Evolutionary conservation across 1,140 invertebrate genomes (phyloP), one percentile per base, ranked within the genome.

Genomic region (Meteorus sp.): DNA sequence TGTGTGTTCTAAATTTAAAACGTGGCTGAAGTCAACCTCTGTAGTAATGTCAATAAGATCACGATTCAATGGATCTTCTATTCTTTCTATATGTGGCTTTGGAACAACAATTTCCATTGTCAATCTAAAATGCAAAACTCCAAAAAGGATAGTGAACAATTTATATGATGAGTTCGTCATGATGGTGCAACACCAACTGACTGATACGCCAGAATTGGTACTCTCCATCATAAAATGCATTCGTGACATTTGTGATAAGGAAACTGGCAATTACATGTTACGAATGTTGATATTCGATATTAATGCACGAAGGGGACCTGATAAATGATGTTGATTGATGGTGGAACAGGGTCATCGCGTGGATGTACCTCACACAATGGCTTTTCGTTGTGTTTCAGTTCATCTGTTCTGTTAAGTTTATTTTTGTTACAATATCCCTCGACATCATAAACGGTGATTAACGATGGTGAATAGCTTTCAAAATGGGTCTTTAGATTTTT

Each of bases 1-100:
- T 5, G 50, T 56, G 3, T 4, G 20, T 0, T n/a, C 44, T 6
- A 55, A 45, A 5, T 45, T 31, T 13, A 15, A 3, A 41, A 5
- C 6, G 19, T 9, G 6, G 11, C 13, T 22, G 4, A 2, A 22
- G 20, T 17, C 17, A 20, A 1, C n/a, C 0, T 27, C 11, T 23
- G 9, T 39, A 22, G 11, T 11, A 9, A 27, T 45, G 27, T 56
- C 11, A n/a, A 43, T 43, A 6, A 51, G 15, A 9, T 59, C 15
- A 43, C 50, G 31, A 57, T 62, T 57, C 15, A 20, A 47, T 0
- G 43, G 33, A 41, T 50, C 33, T 35, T 60, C 53, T 22, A 43
- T 22, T 27, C 59, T 35, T 31, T 17, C 11, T 20, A 35, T 20
- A 29, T 25, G 11, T 17, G 11, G n/a, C 23, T 33, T 25, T 13